phyloP scores from a whole-genome alignment of 2,888 invertebrate species.

The Ectemnius lituratus region DNA sequence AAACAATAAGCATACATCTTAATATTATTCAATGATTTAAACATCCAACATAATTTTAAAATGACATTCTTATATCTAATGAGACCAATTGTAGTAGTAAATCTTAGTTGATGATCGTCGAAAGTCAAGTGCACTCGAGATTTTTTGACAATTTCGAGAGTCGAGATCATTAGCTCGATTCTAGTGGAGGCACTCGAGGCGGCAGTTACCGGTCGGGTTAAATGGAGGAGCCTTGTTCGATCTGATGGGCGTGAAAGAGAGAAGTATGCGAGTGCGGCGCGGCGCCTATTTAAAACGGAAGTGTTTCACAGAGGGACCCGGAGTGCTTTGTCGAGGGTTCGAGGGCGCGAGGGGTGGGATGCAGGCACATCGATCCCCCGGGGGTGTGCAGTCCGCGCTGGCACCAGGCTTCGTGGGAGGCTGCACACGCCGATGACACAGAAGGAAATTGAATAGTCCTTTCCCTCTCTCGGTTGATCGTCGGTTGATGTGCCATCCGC shows the following conservation, averaged over 20 bases:
- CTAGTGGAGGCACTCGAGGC: no score
- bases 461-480: constrained; percentile 33
- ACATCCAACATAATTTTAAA: no score
- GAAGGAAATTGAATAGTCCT: constrained; percentile 58
- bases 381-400: constrained; percentile 40
- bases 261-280: constrained; percentile 21
- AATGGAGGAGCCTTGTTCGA: constrained; percentile 16
- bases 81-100: no score
- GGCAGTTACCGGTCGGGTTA: not conserved
- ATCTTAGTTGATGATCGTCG: no score
- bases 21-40: no score
- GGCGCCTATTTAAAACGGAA: constrained; percentile 47
- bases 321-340: constrained; percentile 32
- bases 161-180: no score
- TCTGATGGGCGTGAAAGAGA: not conserved
- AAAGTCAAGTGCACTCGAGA: not conserved
- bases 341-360: constrained; percentile 23
- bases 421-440: constrained; percentile 41
- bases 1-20: no score
- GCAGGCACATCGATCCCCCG: constrained; percentile 48
- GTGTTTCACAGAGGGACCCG: constrained; percentile 30
- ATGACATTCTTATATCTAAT: no score
- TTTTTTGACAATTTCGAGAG: not conserved
- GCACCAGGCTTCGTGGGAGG: constrained; percentile 37
- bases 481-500: constrained; percentile 31